Evolutionary conservation across 2,113 vertebrate species (phyloP), one percentile per base, ranked within the genome.

Genomic region (Microtus ochrogaster): DNA sequence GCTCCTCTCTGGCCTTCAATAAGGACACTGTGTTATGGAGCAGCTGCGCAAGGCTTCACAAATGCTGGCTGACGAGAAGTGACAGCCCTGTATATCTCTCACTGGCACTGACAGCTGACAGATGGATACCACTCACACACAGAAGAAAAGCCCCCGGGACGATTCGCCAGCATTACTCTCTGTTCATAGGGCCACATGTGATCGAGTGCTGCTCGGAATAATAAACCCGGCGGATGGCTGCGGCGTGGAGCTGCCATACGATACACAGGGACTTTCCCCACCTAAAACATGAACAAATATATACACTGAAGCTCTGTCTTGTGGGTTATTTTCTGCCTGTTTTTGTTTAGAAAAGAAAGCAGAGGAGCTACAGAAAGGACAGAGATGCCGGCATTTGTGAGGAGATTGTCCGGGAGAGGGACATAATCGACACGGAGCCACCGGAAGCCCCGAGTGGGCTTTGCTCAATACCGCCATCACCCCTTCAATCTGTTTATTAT

Each of bases 81-180:
- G 99, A 99, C 99, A 99, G 99, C 99, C 99, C 99, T 98, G 99
- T 99, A 98, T 98, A 99, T 99, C 99, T 99, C 99, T 99, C 99
- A 98, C 99, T 98, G 99, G 99, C 99, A 99, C 97, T 99, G 99
- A 99, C 99, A 99, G 99, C 99, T 99, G 99, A 99, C 99, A 99
- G 99, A 99, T 99, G 99, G 99, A 99, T 99, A 99, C 99, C 99
- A 99, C 99, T 99, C 99, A 99, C 99, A 99, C 99, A 99, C 99
- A 98, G 99, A 99, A 98, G 98, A 99, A 99, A 98, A 99, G 99
- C 99, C 99, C 99, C 98, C 98, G 98, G 99, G 99, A 99, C 98
- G 99, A 99, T 99, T 99, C 98, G 98, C 99, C 98, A 98, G 98
- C 99, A 99, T 99, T 98, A 99, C 99, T 99, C 99, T 99, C 99